A percentile compares a stretch with the other conserved stretches of the same genome.
phyloP scores from a whole-genome alignment of 2,113 vertebrate species.

The Phalacrocorax aristotelis region DNA sequence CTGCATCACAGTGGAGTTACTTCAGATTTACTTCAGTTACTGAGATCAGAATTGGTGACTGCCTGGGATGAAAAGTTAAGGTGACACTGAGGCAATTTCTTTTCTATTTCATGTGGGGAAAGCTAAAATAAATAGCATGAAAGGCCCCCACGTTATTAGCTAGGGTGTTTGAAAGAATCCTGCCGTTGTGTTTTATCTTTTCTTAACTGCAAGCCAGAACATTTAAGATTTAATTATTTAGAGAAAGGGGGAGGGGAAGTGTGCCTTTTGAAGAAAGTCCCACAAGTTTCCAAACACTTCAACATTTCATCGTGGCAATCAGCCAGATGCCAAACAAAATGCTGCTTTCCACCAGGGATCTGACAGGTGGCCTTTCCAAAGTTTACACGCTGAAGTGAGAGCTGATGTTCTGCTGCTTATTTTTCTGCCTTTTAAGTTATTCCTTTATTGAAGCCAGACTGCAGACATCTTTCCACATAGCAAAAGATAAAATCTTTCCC shows the following conservation, averaged over 20 bases:
- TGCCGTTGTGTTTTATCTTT: constrained; percentile 54
- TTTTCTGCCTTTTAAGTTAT: constrained; percentile 67
- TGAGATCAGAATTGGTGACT: background rate
- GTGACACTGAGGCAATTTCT: constrained; percentile 25
- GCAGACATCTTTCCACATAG: constrained; percentile 39
- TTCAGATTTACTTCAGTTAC: background rate
- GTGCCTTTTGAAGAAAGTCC: constrained; percentile 59
- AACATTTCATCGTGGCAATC: constrained; percentile 63
- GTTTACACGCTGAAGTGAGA: constrained; percentile 71
- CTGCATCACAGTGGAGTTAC: background rate
- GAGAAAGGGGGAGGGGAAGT: constrained; percentile 33
- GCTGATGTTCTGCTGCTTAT: constrained; percentile 66
- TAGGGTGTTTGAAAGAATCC: constrained; percentile 51
- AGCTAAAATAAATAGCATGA: constrained; percentile 49
- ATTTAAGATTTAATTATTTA: constrained; percentile 63
- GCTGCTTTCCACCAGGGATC: constrained; percentile 61
- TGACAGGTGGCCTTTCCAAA: constrained; percentile 72
- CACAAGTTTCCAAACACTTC: constrained; percentile 67
- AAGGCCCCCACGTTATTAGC: constrained; percentile 1
- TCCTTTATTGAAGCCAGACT: constrained; percentile 54
- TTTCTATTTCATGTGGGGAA: constrained; percentile 15
- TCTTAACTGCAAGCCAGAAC: constrained; percentile 50
- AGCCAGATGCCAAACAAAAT: constrained; percentile 71
- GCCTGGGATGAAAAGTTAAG: background rate
- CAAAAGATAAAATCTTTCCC: constrained; percentile 52